Conservation (phyloP, 1,140 invertebrate genomes). For the Leptonema lineaticorne region DNA sequence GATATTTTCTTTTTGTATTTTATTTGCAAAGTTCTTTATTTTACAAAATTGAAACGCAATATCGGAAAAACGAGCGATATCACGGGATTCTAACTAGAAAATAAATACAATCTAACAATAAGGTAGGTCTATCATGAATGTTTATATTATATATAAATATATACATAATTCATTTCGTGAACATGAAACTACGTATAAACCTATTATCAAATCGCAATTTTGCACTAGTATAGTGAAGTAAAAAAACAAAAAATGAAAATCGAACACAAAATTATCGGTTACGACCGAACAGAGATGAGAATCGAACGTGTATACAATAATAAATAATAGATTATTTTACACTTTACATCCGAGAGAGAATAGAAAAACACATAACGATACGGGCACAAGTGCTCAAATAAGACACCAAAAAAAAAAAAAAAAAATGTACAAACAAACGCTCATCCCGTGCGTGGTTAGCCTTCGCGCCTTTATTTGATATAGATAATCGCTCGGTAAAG, state of each 20-base stretch:
- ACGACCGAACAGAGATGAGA: not conserved
- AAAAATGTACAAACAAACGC: not conserved
- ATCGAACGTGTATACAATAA: too few relatives aligned
- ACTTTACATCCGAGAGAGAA: too few relatives aligned
- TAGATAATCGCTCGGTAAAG: slow-evolving; percentile 9
- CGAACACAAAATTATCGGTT: not conserved
- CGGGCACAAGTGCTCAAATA: too few relatives aligned
- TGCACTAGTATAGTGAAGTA: not conserved
- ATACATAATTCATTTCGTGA: not conserved
- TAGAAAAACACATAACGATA: too few relatives aligned
- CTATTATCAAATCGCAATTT: not conserved
- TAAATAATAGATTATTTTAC: too few relatives aligned
- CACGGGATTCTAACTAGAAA: too few relatives aligned
- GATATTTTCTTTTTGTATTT: too few relatives aligned
- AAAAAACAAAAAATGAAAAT: not conserved
- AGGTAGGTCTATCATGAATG: too few relatives aligned
- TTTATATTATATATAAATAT: not conserved
- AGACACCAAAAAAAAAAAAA: not conserved
- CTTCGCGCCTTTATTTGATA: slow-evolving; percentile 13
- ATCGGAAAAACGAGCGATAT: too few relatives aligned
- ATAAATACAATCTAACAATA: too few relatives aligned
- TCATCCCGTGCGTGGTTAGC: not conserved
- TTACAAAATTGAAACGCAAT: too few relatives aligned
- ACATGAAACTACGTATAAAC: not conserved
- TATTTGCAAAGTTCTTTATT: too few relatives aligned